Evolutionary conservation across 2,113 vertebrate genomes (phyloP), one percentile per base, ranked within the genome.

Genomic region (Nibea albiflora): DNA sequence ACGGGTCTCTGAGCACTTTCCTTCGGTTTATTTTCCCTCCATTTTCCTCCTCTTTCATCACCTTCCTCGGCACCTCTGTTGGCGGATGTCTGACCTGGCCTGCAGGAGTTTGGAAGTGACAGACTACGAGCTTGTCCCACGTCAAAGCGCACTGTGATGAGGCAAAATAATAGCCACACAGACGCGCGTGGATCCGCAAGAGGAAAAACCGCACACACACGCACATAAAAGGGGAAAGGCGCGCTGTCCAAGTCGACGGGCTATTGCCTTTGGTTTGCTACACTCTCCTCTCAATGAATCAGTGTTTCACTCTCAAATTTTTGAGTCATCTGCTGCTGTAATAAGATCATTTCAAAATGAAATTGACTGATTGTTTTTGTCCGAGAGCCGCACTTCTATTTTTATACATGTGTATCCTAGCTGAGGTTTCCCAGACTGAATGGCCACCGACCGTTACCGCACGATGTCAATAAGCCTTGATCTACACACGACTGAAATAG

Each of bases 51-150:
- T 84, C 78, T 86, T 86, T 85, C 74, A 86, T 86, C 85, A 83
- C 78, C 74, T 78, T 78, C 69, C 74, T 86, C 54, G 0, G 39
- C 62, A 68, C 78, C 83, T 83, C 24, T 61, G 66, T 50, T 49
- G 76, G 76, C 42, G 80, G 77, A 81, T 74, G 85, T 76, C 78
- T 78, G 81, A 80, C 81, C 85, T 49, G 76, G 85, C 79, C 90
- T 61, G 69, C 76, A 81, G 85, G 78, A 83, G 65, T 71, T 44
- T 72, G 62, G 50, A 74, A 77, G 62, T 85, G 86, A 88, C 82
- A 79, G 88, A 81, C 81, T 50, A 87, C 79, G 65, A 87, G 84
- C 77, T 68, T 83, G 85, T 86, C 60, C 44, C 12, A 67, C 87
- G 90, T 84, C 70, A 81, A 62, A 88, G 49, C 64, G 76, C 67